Base-by-base conservation (phyloP, 2,797 vertebrate genomes). In the Danionella dracula region DNA sequence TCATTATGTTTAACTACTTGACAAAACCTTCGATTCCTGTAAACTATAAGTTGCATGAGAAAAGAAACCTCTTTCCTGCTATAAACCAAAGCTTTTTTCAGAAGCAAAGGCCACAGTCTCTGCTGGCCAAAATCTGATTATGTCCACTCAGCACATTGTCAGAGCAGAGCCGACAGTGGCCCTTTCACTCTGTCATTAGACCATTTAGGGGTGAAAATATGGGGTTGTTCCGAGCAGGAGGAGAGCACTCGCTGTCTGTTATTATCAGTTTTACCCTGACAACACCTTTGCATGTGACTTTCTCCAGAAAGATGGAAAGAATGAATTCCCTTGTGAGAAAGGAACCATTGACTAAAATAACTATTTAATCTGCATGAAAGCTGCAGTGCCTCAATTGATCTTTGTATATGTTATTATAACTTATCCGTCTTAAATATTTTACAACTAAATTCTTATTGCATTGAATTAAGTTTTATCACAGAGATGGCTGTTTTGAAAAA, bases 241-340 rank as follows among this genome's bases (percentile, higher is more conserved):
- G 84, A 87, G 81, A 76, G 81, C 80, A 87, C 84, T 85, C 83
- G 83, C 73, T 82, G 78, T 77, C 76, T 81, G 78, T 56, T 85
- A 85, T 86, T 85, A 86, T 85, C 82, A 82, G 80, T 85, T 89
- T 86, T 84, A 81, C 76, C 81, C 84, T 86, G 86, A 84, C 85
- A 86, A 85, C 82, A 79, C 83, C 79, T 82, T 82, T 81, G 78
- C 84, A 82, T 84, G 83, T 86, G 77, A 87, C 87, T 86, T 85
- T 86, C 82, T 76, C 83, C 79, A 72, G 75, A 75, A 71, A 80
- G 79, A 84, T 74, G 38, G 34, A 62, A 68, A 53, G 51, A 49
- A 31, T 6, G 31, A 78, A 71, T 72, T 76, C 61, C 68, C 70
- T 77, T 79, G 77, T 72, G 75, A 80, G 78, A 76, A 82, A 72